These are phyloP conservation scores for Maccullochella peelii DNA, from an alignment of 2,113 vertebrate genomes.

Conservation along the genomic window DNA sequence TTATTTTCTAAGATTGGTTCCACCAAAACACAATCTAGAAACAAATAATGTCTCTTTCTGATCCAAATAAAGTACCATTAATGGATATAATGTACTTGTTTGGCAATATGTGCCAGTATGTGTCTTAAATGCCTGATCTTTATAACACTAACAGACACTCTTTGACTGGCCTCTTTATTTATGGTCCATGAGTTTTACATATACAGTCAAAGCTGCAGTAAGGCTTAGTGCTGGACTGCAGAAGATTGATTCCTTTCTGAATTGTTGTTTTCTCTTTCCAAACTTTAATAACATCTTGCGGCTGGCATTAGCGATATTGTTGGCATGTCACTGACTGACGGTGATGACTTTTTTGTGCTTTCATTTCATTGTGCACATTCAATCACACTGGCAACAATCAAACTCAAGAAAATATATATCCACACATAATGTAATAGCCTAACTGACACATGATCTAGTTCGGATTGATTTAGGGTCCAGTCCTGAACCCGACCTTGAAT, in stretches of 20 bases:
- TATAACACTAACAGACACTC: not conserved
- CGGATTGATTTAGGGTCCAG: not conserved
- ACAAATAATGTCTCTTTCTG: not conserved
- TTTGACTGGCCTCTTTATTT: not conserved
- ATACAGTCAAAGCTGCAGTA: not conserved
- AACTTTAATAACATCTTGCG: not conserved
- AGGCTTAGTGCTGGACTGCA: too few species aligned
- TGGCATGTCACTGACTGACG: not conserved
- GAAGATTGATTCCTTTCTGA: too few species aligned
- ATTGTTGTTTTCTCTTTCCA: too few species aligned
- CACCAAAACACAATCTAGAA: not conserved
- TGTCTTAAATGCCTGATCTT: not conserved
- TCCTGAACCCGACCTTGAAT: not conserved
- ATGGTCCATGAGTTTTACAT: not conserved
- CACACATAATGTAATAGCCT: not conserved
- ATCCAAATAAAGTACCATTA: not conserved
- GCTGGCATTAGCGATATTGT: too few species aligned
- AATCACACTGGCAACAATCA: not conserved
- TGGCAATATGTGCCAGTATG: not conserved
- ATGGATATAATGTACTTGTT: not conserved
- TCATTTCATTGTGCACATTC: not conserved
- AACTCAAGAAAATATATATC: not conserved
- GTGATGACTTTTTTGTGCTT: too few species aligned
- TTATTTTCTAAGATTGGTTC: not conserved
- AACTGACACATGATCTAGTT: not conserved